These are phyloP conservation scores for Tragelaphus strepsiceros DNA, from an alignment of 2,113 vertebrate genomes.

Conservation along the genomic window DNA sequence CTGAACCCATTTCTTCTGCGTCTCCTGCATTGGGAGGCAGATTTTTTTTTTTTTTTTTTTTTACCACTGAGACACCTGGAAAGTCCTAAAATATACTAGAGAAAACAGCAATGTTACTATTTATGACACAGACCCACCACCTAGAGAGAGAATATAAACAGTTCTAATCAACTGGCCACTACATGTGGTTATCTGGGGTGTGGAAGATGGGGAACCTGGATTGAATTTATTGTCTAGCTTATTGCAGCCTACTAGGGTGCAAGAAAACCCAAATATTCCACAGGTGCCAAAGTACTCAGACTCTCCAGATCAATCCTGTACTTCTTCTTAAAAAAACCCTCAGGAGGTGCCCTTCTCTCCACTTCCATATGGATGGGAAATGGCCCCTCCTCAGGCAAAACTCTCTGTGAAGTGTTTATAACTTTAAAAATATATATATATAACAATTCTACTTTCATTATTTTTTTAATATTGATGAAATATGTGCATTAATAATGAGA, in stretches of 20 bases:
- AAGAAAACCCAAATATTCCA: not conserved
- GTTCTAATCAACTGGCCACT: too few relatives aligned
- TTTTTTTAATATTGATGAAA: not conserved
- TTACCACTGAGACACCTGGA: too few relatives aligned
- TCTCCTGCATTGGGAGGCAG: too few relatives aligned
- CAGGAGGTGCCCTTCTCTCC: not conserved
- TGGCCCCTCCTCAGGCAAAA: not conserved
- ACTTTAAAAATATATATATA: too few relatives aligned
- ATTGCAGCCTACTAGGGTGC: not conserved
- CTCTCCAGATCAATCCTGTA: not conserved
- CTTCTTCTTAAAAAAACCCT: not conserved
- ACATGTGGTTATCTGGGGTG: too few relatives aligned
- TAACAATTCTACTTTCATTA: not conserved
- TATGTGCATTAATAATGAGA: too few relatives aligned
- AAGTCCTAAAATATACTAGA: too few relatives aligned
- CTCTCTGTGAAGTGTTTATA: not conserved
- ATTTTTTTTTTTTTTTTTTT: too few relatives aligned
- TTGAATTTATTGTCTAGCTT: not conserved
- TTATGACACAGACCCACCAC: too few relatives aligned
- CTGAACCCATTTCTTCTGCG: too few relatives aligned
- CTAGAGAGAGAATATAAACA: too few relatives aligned
- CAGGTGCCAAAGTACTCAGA: not conserved
- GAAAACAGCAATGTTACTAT: too few relatives aligned
- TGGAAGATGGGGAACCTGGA: fast-evolving
- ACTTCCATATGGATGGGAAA: not conserved